These are phyloP conservation scores for Neopelma chrysocephalum DNA, from an alignment of 2,797 vertebrate genomes.

Conservation along the genomic window DNA sequence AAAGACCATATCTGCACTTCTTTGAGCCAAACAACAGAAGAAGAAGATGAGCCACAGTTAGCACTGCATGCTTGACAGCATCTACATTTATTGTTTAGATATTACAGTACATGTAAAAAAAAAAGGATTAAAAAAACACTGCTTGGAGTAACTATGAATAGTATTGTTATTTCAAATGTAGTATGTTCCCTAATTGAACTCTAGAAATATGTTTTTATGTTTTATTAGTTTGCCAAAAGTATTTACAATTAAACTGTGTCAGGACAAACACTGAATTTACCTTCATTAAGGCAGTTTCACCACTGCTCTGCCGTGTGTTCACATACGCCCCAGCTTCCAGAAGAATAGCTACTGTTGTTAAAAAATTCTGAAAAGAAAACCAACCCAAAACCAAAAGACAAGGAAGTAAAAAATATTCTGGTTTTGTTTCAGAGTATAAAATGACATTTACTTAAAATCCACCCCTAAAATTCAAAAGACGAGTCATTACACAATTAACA, in stretches of 20 bases:
- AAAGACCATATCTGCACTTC: background rate
- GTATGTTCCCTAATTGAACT: background rate
- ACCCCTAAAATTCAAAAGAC: background rate
- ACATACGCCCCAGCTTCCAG: slow-evolving; percentile 93
- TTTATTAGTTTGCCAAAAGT: background rate
- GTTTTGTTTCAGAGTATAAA: background rate
- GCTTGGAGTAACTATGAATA: background rate
- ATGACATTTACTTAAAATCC: background rate
- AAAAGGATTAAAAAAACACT: background rate
- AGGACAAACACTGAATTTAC: slow-evolving; percentile 65
- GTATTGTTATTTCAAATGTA: background rate
- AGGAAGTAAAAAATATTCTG: background rate
- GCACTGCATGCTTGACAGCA: background rate
- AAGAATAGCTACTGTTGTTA: slow-evolving; percentile 94
- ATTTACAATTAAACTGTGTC: background rate
- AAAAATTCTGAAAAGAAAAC: slow-evolving; percentile 82
- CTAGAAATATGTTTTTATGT: background rate
- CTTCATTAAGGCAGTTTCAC: slow-evolving; percentile 97
- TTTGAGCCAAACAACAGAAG: background rate
- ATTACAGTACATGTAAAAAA: background rate
- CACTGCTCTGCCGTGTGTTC: slow-evolving; percentile 88
- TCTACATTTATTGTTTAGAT: background rate
- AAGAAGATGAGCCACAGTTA: background rate
- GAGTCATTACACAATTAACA: background rate
- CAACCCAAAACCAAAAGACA: background rate